Base-by-base conservation (phyloP, 1,140 invertebrate genomes). In the Contarinia nasturtii region DNA sequence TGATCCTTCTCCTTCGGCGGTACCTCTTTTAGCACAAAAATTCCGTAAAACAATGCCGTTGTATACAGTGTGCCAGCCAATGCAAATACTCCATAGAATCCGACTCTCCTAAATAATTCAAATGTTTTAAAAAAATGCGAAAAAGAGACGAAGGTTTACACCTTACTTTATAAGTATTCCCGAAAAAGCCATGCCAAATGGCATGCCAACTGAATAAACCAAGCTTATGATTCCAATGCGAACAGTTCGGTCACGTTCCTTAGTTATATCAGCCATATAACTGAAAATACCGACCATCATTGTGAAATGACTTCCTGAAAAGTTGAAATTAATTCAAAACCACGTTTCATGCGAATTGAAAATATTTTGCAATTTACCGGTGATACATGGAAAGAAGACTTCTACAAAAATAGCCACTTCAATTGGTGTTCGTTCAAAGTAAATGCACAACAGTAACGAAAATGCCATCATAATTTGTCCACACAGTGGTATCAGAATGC, bases 281-380 rank as follows among this genome's bases (percentile, higher is more conserved):
- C 86, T 89, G 59, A 90, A 91, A 33, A 85, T 77, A 12, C 82
- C 82, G 79, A 90, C 88, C 51, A 89, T 78, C 75, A 89, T 82
- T 15, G 83, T 85, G 53, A 88, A 83, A 76, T 81, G 86, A 2
- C 86, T 86, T 1, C 84, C 84, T 47, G 15, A 2, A n/a, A n/a
- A 5, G 36, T 5, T 34, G 14, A 38, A 38, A 38, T 5, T 38
- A 38, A 11, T 33, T 27, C 4, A 10, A 27, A 27, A 27, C 27
- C 27, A n/a, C n/a, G n/a, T n/a, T n/a, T n/a, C 14, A 14, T 38
- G 17, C 3, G 17, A 38, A 38, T 38, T n/a, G 17, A 38, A 38
- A 27, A 27, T 27, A 3, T 27, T 5, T 33, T 27, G 2, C 2
- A 18, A 27, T 44, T 2, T 44, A 20, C 61, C 61, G 7, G 82